Percentiles rank a stretch among this genome's conserved stretches.
phyloP scores from a whole-genome alignment of 1,140 invertebrate species.

The Drosophila santomea region DNA sequence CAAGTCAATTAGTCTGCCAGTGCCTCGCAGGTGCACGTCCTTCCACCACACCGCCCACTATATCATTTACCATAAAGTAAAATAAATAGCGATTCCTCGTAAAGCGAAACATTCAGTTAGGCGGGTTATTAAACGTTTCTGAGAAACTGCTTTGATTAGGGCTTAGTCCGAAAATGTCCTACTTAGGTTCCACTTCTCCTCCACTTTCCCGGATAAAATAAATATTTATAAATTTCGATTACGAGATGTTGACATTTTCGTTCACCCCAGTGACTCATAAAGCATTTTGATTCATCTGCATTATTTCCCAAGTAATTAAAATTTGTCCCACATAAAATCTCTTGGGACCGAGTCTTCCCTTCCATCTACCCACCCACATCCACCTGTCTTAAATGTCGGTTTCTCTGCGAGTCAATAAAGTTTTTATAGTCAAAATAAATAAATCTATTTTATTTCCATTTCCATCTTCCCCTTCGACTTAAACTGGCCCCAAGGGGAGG shows the following conservation, averaged over 20 bases:
- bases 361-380: constrained; percentile 4
- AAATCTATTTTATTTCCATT: constrained; percentile 45
- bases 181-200: not conserved
- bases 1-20: constrained; percentile 55
- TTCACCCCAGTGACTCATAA: not conserved
- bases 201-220: not conserved
- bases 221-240: not conserved
- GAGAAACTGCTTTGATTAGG: constrained; percentile 13
- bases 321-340: constrained; percentile 14
- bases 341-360: not conserved
- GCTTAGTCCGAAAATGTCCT: constrained; percentile 9
- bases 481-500: not conserved
- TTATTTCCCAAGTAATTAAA: constrained; percentile 39
- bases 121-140: constrained; percentile 7
- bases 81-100: constrained; percentile 16
- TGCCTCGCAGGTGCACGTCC: constrained; percentile 5
- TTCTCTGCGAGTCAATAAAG: constrained; percentile 33
- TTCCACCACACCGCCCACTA: not conserved
- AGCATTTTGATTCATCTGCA: constrained; percentile 9
- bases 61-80: constrained; percentile 7
- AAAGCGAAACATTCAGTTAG: not conserved
- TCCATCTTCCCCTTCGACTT: constrained; percentile 13
- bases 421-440: constrained; percentile 48
- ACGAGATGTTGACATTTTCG: constrained; percentile 12
- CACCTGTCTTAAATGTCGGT: constrained; percentile 31